Base-by-base conservation (phyloP, 1,140 invertebrate genomes). In the Geopemphigus sp. region DNA sequence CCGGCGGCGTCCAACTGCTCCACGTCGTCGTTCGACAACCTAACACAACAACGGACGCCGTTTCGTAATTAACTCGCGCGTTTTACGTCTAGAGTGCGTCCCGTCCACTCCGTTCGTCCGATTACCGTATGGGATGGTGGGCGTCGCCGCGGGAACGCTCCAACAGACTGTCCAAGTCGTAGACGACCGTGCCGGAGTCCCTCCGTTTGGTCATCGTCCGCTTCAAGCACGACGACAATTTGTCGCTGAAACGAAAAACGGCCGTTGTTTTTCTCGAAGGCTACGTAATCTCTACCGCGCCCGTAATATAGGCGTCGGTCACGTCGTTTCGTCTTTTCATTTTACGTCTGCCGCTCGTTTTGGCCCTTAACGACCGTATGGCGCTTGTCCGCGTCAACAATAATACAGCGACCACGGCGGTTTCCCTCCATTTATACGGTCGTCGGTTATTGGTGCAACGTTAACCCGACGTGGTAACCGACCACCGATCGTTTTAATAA, bases 1-100 rank as follows among this genome's bases (percentile, higher is more conserved):
- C n/a, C n/a, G n/a, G n/a, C 84, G 81, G 87, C 87, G 5, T 88
- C 87, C 29, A 90, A 84, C 82, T 89, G 88, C 82, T 87, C 84
- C 83, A 91, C 88, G 85, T 93, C 91, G 50, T 85, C 87, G 83
- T 93, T 91, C 19, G 81, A 84, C 14, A 82, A 26, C 39, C 82
- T 82, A 47, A n/a, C n/a, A n/a, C n/a, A 56, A 22, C 6, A 66
- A 54, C 15, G 59, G 68, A 64, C 5, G n/a, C 56, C 39, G 10
- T 11, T 64, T 66, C 32, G n/a, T 6, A 24, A 22, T 39, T 4
- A 1, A 45, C n/a, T n/a, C 5, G 19, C 32, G 47, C 12, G 14
- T 14, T 6, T 50, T 29, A 63, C 26, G 45, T 66, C 5, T 24
- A 15, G 5, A 32, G 39, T 22, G n/a, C n/a, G 22, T 8, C 39